Evolutionary conservation across 2,888 invertebrate species (phyloP).

Genomic region (Agrotis puta): DNA sequence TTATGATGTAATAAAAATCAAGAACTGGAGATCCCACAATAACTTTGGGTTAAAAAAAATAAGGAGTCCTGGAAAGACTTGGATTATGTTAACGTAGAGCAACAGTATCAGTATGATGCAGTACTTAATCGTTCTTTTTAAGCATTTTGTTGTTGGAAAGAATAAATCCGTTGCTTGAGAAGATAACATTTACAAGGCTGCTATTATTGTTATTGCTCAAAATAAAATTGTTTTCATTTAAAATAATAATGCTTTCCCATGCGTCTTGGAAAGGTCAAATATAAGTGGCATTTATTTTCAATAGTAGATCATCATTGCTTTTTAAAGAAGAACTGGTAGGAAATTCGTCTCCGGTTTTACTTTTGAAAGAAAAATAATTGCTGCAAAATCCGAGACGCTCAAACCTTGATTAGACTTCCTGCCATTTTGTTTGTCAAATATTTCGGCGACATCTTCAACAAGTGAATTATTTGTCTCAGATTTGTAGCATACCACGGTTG

Average conservation of each 20-base stretch:
- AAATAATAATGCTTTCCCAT: conserved; percentile 21
- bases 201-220: conserved; percentile 19
- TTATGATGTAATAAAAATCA: no score
- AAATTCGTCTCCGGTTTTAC: not conserved
- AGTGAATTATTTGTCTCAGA: conserved; percentile 40
- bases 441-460: conserved; percentile 13
- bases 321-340: not conserved
- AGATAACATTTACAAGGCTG: not conserved
- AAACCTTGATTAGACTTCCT: conserved; percentile 1
- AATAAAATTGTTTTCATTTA: conserved; percentile 23
- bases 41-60: no score
- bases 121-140: not conserved
- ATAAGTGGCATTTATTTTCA: conserved; percentile 7
- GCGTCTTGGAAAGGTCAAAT: conserved; percentile 36
- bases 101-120: not conserved
- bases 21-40: no score
- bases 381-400: not conserved
- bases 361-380: not conserved
- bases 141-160: not conserved
- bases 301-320: not conserved
- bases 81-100: no score
- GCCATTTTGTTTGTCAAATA: conserved; percentile 10
- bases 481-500: conserved; percentile 36
- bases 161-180: not conserved
- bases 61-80: no score